Conservation (phyloP, 1,140 invertebrate genomes). For the Atta texana region DNA sequence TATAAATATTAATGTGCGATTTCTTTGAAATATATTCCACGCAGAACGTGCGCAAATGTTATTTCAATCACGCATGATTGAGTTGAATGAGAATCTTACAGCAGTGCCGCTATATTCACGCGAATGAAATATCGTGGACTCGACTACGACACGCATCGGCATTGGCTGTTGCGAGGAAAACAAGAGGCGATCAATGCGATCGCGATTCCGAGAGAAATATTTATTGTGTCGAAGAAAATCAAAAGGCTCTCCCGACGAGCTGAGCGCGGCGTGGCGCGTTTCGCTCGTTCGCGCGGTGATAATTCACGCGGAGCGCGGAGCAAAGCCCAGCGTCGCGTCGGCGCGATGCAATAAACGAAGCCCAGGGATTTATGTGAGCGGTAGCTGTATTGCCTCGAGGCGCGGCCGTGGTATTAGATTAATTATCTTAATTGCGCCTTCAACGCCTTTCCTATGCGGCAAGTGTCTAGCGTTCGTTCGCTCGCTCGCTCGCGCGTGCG, state of each 20-base stretch:
- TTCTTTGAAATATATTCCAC: not conserved
- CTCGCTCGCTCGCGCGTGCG: slow-evolving; percentile 16
- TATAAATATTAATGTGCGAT: not conserved
- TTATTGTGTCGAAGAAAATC: slow-evolving; percentile 54
- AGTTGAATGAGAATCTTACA: not conserved
- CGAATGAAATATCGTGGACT: slow-evolving; percentile 19
- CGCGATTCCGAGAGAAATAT: slow-evolving; percentile 29
- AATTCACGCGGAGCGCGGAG: slow-evolving; percentile 63
- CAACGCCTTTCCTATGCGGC: slow-evolving; percentile 77
- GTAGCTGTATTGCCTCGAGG: slow-evolving; percentile 58
- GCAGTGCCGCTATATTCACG: not conserved
- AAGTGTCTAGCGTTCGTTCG: slow-evolving; percentile 22
- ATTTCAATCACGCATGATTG: not conserved
- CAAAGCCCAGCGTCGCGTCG: not conserved
- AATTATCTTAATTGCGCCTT: slow-evolving; percentile 83
- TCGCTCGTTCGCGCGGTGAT: slow-evolving; percentile 29
- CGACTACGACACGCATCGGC: slow-evolving; percentile 1
- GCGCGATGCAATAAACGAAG: slow-evolving; percentile 64
- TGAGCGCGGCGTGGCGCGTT: too few relatives aligned
- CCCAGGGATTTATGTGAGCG: slow-evolving; percentile 60
- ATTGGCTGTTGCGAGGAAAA: not conserved
- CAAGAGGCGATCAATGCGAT: slow-evolving; percentile 22
- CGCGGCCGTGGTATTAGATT: slow-evolving; percentile 78
- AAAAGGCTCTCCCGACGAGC: slow-evolving; percentile 40
- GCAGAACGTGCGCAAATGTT: not conserved